Conservation (phyloP, 2,797 vertebrate genomes). For the Thaleichthys pacificus region DNA sequence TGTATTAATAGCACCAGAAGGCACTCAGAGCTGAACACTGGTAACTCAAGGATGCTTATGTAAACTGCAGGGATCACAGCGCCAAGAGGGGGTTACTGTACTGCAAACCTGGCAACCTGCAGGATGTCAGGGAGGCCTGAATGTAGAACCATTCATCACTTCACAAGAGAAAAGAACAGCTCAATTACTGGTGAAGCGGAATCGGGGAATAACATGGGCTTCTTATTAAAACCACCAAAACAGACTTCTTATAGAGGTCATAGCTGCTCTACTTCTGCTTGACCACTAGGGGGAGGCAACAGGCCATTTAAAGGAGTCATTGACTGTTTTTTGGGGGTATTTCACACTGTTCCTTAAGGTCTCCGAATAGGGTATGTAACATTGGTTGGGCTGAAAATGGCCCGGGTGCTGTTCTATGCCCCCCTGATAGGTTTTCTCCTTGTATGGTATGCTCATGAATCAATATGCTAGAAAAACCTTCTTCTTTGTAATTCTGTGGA, state of each 20-base stretch:
- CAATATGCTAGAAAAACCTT: no score
- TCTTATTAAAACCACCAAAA: not conserved
- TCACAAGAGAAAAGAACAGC: not conserved
- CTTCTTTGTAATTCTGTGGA: no score
- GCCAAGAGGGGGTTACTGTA: not conserved
- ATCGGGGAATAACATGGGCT: not conserved
- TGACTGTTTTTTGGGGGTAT: no score
- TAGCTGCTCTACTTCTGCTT: no score
- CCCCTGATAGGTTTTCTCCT: no score
- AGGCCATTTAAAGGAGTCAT: slow-evolving; percentile 2
- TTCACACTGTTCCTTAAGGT: no score
- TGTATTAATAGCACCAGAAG: slow-evolving; percentile 25
- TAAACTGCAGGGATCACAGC: not conserved
- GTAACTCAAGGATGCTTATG: not conserved
- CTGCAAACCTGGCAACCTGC: not conserved
- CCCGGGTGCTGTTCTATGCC: no score
- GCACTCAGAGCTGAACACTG: not conserved
- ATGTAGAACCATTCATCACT: no score
- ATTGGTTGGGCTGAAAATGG: no score
- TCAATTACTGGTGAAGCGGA: not conserved
- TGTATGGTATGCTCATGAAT: no score
- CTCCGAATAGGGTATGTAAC: no score
- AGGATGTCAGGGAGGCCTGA: not conserved
- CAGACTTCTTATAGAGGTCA: not conserved
- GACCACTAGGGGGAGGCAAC: slow-evolving; percentile 63